Conservation (phyloP, 2,888 invertebrate genomes). For the Drepana falcataria region DNA sequence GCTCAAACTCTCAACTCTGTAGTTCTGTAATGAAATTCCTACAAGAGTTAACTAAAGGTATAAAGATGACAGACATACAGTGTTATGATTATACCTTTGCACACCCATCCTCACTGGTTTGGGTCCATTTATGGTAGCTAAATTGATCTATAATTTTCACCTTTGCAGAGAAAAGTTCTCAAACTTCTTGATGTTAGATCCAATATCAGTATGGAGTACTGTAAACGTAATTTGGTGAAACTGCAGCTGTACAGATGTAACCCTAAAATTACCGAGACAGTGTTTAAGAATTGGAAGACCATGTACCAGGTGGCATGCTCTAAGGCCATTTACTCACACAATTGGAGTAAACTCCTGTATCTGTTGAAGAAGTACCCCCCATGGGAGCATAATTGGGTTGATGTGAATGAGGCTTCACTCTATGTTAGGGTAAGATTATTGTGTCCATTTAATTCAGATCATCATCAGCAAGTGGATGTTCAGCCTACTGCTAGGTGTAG, state of each 20-base stretch:
- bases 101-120: too few relatives aligned
- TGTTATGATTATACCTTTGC: too few relatives aligned
- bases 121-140: too few relatives aligned
- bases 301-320: constrained; percentile 32
- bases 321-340: constrained; percentile 54
- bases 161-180: constrained; percentile 46
- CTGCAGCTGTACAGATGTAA: constrained; percentile 31
- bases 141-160: too few relatives aligned
- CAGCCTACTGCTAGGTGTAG: too few relatives aligned
- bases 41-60: too few relatives aligned
- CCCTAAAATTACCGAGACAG: constrained; percentile 9
- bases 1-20: too few relatives aligned
- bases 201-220: constrained; percentile 22
- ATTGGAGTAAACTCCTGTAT: constrained; percentile 60
- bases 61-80: too few relatives aligned
- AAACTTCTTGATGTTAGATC: constrained; percentile 28
- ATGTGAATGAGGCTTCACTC: constrained; percentile 25
- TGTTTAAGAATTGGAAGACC: constrained; percentile 22
- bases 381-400: constrained; percentile 35
- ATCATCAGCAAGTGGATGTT: too few relatives aligned
- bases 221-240: constrained; percentile 39
- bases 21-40: too few relatives aligned
- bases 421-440: constrained; percentile 46
- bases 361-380: constrained; percentile 52
- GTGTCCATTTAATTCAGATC: too few relatives aligned